These are phyloP conservation scores for Cryptoblepharus egeriae DNA, from an alignment of 2,797 vertebrate species.

Conservation along the genomic window DNA sequence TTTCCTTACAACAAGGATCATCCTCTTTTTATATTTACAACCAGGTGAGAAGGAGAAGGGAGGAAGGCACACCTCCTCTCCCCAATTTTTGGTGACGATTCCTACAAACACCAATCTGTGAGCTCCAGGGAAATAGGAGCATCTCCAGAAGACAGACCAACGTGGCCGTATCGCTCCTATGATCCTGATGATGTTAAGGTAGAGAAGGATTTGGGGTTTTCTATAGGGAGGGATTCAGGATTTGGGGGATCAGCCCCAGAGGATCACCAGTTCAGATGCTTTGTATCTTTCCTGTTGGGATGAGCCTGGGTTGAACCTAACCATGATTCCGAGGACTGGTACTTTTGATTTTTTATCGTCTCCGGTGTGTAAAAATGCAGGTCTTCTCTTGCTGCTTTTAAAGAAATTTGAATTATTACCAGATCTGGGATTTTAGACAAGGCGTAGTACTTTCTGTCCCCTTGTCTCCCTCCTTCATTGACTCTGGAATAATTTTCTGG, in stretches of 20 bases:
- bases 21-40: slow-evolving; percentile 59
- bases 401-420: slow-evolving; percentile 78
- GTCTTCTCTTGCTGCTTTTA: slow-evolving; percentile 74
- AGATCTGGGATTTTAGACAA: slow-evolving; percentile 77
- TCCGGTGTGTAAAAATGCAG: slow-evolving; percentile 75
- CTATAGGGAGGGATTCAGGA: slow-evolving; percentile 16
- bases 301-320: slow-evolving; percentile 80
- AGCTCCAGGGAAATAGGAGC: slow-evolving; percentile 35
- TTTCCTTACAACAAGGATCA: slow-evolving; percentile 46
- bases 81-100: slow-evolving; percentile 10
- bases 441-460: slow-evolving; percentile 73
- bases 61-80: neutral
- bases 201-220: slow-evolving; percentile 42
- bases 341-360: slow-evolving; percentile 75
- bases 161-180: slow-evolving; percentile 60
- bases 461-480: slow-evolving; percentile 53
- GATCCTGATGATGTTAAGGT: slow-evolving; percentile 57
- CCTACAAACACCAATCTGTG: neutral
- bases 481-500: slow-evolving; percentile 81
- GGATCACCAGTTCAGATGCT: slow-evolving; percentile 69
- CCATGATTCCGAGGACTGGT: slow-evolving; percentile 82
- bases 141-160: slow-evolving; percentile 58
- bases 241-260: slow-evolving; percentile 62
- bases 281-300: slow-evolving; percentile 74
- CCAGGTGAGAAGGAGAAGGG: slow-evolving; percentile 30